These are phyloP conservation scores for Neosalanx taihuensis DNA, from an alignment of 2,797 vertebrate species.

Conservation along the genomic window DNA sequence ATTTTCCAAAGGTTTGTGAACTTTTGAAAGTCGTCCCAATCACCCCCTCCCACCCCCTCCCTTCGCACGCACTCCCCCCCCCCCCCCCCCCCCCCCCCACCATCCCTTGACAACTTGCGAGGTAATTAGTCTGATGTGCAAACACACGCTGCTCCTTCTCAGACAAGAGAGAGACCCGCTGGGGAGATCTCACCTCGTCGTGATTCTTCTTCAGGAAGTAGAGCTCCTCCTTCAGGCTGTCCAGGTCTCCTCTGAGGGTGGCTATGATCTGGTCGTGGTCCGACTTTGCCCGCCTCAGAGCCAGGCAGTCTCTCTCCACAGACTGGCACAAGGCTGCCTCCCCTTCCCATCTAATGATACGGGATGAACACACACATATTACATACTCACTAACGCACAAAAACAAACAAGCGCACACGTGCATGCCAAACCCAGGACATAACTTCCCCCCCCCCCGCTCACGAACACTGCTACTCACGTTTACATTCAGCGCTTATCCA, in stretches of 20 bases:
- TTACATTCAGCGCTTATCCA: too few relatives aligned
- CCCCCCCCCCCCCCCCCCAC: background rate
- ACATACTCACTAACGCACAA: background rate
- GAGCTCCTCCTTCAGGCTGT: conserved; percentile 79
- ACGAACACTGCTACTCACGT: background rate
- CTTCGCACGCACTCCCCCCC: background rate
- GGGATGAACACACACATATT: background rate
- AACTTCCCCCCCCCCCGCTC: conserved; percentile 25
- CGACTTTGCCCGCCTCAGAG: conserved; percentile 74
- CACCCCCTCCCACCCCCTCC: background rate
- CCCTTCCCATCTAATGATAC: conserved; percentile 69
- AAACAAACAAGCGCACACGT: background rate
- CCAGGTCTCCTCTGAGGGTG: conserved; percentile 74
- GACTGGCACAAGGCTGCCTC: conserved; percentile 76
- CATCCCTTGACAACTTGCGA: conserved; percentile 24
- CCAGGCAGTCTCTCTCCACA: conserved; percentile 77
- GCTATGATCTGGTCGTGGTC: conserved; percentile 74
- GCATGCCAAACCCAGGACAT: conserved; percentile 5
- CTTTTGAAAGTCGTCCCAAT: background rate
- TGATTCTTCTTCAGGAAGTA: conserved; percentile 80
- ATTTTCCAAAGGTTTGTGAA: background rate
- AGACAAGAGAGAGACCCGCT: conserved; percentile 7
- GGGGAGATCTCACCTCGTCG: conserved; percentile 67
- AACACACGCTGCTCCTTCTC: conserved; percentile 14
- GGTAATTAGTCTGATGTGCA: conserved; percentile 26